A percentile compares a stretch with the other conserved stretches of the same genome.
phyloP scores from a whole-genome alignment of 2,888 invertebrate genomes.

The Eurytoma californica region DNA sequence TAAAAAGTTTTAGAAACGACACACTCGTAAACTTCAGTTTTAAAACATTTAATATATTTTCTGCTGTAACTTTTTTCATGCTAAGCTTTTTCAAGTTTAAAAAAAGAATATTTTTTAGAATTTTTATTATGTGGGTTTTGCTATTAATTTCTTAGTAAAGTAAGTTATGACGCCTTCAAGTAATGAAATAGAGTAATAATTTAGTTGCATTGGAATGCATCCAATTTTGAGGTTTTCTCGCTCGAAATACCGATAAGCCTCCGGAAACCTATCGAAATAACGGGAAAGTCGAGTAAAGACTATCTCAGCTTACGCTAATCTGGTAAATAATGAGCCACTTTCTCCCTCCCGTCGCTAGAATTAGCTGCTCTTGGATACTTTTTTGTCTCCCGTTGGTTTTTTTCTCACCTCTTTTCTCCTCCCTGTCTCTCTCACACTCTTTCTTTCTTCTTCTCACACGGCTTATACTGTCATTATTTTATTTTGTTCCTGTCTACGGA shows the following conservation, averaged over 20 bases:
- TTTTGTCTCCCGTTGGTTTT: neutral
- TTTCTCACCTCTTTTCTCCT: neutral
- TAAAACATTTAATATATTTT: no score
- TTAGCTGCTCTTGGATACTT: neutral
- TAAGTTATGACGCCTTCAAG: neutral
- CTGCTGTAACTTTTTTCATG: no score
- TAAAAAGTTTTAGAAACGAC: no score
- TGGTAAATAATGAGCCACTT: conserved; percentile 55
- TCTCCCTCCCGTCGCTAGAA: conserved; percentile 11
- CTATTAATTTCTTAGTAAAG: no score
- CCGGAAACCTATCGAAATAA: conserved; percentile 54
- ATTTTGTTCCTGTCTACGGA: conserved; percentile 32
- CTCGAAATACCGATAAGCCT: conserved; percentile 51
- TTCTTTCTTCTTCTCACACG: conserved; percentile 4
- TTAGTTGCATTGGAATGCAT: conserved; percentile 15
- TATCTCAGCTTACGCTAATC: conserved; percentile 56
- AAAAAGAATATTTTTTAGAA: no score
- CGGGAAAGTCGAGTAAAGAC: conserved; percentile 50
- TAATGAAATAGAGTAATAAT: conserved; percentile 10
- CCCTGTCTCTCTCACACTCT: conserved; percentile 3
- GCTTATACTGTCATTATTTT: conserved; percentile 52
- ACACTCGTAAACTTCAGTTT: no score
- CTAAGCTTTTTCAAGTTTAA: no score
- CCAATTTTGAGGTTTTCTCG: conserved; percentile 2
- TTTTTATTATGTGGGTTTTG: no score